Evolutionary conservation across 2,797 vertebrate genomes (phyloP), one percentile per base, ranked within the genome.

Genomic region (Melanotaenia maccullochi): DNA sequence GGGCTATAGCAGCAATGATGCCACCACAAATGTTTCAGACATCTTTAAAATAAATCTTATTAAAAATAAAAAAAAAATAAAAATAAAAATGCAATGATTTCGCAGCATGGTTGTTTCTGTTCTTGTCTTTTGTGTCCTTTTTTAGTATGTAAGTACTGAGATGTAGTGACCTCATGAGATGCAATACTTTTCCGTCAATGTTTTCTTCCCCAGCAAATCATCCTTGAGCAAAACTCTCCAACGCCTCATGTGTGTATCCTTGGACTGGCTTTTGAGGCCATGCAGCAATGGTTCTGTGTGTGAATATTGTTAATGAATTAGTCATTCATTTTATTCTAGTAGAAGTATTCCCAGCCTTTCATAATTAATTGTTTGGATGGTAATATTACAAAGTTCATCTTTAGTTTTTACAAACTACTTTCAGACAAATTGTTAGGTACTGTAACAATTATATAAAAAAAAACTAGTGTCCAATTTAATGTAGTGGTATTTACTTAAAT

Each of bases 21-120:
- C 90, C 93, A 92, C 89, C 91, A 92, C 92, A 93, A 92, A 92
- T 94, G 93, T 94, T 94, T 94, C 89, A 90, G 86, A 92, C 84
- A 84, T 94, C 93, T 94, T 94, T 90, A 82, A 90, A 93, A 92
- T 90, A 90, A 92, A 84, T 72, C 75, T 60, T 83, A 79, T 76
- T 81, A 80, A 88, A 91, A 93, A 92, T 78, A n/a, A 69, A 59
- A 73, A 65, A 82, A 76, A 84, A 78, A 76, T 16, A 67, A 89
- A 81, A 89, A 81, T 85, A 92, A 93, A 94, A 93, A 93, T 73
- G 90, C 90, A 88, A 93, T 92, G 87, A 90, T 94, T 95, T 94
- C 73, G 85, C 91, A 93, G 85, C 75, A 89, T 33, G 52, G 51
- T 68, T 76, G 82, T 81, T 60, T 88, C 62, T 82, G 33, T 77